phyloP scores from a whole-genome alignment of 2,888 invertebrate genomes.

The Cabera pusaria region DNA sequence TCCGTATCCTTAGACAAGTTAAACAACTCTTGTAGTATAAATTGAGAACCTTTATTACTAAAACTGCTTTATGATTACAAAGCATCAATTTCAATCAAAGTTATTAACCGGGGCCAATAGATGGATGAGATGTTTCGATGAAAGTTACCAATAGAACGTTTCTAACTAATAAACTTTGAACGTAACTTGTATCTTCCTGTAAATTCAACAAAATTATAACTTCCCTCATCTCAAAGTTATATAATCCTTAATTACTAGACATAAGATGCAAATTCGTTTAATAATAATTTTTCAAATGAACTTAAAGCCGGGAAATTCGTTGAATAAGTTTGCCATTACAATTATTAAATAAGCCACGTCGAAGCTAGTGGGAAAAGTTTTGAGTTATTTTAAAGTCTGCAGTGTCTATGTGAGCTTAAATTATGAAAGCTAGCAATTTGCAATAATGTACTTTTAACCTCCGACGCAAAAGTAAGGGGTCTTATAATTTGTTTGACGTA shows the following conservation, averaged over 20 bases:
- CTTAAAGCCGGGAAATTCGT: slow-evolving; percentile 31
- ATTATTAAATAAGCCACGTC: slow-evolving; percentile 42
- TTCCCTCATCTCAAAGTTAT: background rate
- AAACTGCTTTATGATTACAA: too few relatives aligned
- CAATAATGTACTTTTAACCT: too few relatives aligned
- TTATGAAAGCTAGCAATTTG: slow-evolving; percentile 20
- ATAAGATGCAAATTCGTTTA: background rate
- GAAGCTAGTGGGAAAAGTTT: slow-evolving; percentile 36
- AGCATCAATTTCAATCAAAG: slow-evolving; percentile 21
- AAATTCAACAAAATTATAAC: slow-evolving; percentile 8
- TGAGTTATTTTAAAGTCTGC: slow-evolving; percentile 37
- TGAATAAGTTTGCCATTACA: slow-evolving; percentile 42
- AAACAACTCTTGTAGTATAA: too few relatives aligned
- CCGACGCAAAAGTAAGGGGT: too few relatives aligned
- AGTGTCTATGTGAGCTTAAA: slow-evolving; percentile 19
- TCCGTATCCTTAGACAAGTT: too few relatives aligned
- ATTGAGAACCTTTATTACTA: too few relatives aligned
- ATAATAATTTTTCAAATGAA: slow-evolving; percentile 7
- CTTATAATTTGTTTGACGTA: too few relatives aligned
- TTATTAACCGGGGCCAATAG: slow-evolving; percentile 9
- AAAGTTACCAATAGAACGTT: slow-evolving; percentile 12
- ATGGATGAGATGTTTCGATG: slow-evolving; percentile 5
- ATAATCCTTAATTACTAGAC: background rate
- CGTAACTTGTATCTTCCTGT: slow-evolving; percentile 9
- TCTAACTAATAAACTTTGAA: background rate